phyloP scores from a whole-genome alignment of 2,797 vertebrate genomes.

The Myotis myotis region DNA sequence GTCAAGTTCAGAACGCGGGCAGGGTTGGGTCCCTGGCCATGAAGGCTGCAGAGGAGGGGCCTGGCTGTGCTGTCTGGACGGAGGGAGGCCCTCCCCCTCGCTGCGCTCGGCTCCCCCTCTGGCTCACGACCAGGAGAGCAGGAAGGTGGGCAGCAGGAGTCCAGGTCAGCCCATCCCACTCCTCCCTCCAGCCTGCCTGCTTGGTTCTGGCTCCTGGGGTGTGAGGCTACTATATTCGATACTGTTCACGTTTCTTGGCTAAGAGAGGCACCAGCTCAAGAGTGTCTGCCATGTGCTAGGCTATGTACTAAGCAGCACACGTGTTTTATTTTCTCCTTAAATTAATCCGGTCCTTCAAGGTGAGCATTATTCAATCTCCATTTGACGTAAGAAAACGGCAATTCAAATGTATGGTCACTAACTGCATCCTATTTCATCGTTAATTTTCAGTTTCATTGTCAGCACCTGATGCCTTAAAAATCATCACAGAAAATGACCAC shows the following conservation, averaged over 20 bases:
- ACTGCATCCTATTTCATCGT: background rate
- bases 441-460: constrained; percentile 88
- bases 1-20: background rate
- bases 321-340: background rate
- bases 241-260: background rate
- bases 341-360: background rate
- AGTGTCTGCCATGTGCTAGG: background rate
- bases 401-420: background rate
- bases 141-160: too few relatives aligned
- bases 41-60: background rate
- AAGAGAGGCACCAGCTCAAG: background rate
- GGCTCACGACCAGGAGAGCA: background rate
- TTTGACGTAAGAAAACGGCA: background rate
- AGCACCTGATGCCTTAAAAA: constrained; percentile 96
- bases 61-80: too few relatives aligned
- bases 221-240: background rate
- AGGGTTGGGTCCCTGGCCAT: background rate
- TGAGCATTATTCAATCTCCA: background rate
- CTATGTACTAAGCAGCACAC: fast-evolving
- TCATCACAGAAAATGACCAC: constrained; percentile 94
- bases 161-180: too few relatives aligned
- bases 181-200: background rate
- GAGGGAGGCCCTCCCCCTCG: background rate
- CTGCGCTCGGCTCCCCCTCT: background rate
- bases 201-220: background rate